Evolutionary conservation across 2,797 vertebrate genomes (phyloP), one percentile per base, ranked within the genome.

Genomic region (Limnodromus scolopaceus): DNA sequence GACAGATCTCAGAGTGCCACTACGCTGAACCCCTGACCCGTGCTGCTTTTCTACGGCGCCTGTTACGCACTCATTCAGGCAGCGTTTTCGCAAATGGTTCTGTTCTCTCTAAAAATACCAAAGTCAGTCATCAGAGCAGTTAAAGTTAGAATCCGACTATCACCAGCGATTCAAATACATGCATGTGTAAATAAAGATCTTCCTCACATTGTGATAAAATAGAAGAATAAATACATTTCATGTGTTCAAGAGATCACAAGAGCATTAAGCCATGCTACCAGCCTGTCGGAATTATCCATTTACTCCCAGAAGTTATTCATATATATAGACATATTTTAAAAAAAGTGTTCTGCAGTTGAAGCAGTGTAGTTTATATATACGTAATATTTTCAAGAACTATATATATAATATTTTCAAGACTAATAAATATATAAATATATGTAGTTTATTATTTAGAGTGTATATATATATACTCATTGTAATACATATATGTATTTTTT

Each of bases 31-130:
- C 2, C 2, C 57, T 28, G n/a, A 74, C 49, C 61, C 28, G 39
- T 32, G 55, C 38, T 48, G 58, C 13, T 60, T 48, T 34, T 38
- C 24, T 28, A 64, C 1, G 2, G 49, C 0, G 2, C 43, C 66
- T n/a, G 51, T 6, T 32, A 46, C 23, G 10, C 27, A 4, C 20
- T 23, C 25, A 8, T 46, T 16, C 39, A 49, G 25, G 45, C 2
- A 1, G 23, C 11, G 7, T 22, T 8, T 46, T 46, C 2, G 1
- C 75, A 64, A 38, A 9, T 1, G 0, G 10, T 51, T 61, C 13
- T 15, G 14, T n/a, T 57, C 58, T 45, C 58, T 41, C 79, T 46
- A 51, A 71, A 84, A 85, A 54, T 19, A 75, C 60, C 46, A 8
- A 38, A 13, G 17, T 20, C 63, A 49, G 57, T 16, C 27, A 48